Evolutionary conservation across 2,888 invertebrate species (phyloP).

Genomic region (Ferrisia virgata): DNA sequence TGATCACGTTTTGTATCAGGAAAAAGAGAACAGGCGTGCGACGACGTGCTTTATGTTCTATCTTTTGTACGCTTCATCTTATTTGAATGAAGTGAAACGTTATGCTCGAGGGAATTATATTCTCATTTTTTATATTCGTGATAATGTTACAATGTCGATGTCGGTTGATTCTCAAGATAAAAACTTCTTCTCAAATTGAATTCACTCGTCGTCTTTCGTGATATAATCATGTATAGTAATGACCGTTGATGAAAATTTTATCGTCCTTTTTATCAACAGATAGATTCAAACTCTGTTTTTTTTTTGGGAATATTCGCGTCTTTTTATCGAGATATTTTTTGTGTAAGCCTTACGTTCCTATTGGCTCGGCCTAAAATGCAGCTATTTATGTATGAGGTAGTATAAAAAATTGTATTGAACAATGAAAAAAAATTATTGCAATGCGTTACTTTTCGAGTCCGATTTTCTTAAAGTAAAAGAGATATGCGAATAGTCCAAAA

Average conservation of each 20-base stretch:
- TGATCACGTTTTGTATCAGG: neutral
- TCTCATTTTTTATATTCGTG: neutral
- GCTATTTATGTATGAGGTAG: too few relatives aligned
- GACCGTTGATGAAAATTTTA: neutral
- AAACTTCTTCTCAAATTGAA: neutral
- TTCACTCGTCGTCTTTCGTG: neutral
- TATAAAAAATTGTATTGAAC: too few relatives aligned
- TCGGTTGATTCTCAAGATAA: neutral
- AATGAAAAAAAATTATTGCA: too few relatives aligned
- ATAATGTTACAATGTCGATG: neutral
- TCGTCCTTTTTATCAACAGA: neutral
- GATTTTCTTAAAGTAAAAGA: too few relatives aligned
- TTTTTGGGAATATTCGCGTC: neutral
- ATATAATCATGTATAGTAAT: neutral
- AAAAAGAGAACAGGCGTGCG: neutral
- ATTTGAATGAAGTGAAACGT: neutral
- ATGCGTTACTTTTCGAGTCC: too few relatives aligned
- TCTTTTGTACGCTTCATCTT: neutral
- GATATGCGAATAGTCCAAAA: too few relatives aligned
- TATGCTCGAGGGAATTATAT: conserved; percentile 10
- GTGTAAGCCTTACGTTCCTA: too few relatives aligned
- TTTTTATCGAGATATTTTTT: neutral
- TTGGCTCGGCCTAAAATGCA: too few relatives aligned
- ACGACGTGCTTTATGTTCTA: neutral
- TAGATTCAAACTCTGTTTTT: neutral